Evolutionary conservation across 2,797 vertebrate genomes (phyloP).

Genomic region (Oreortyx pictus): DNA sequence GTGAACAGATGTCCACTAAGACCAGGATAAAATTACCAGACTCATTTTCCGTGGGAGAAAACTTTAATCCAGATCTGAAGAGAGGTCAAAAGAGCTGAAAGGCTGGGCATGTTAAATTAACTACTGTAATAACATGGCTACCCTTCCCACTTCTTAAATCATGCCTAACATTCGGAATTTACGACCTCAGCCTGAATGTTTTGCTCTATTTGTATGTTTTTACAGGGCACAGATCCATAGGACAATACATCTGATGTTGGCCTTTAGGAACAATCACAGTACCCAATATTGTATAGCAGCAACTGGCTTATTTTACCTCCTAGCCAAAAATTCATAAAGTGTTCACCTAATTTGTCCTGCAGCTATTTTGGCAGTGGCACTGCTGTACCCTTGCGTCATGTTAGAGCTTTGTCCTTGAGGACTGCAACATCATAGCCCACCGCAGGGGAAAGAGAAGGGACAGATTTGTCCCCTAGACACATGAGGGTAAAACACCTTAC

Average conservation of each 20-base stretch:
- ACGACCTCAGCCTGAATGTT: not conserved
- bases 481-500: not conserved
- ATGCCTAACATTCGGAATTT: not conserved
- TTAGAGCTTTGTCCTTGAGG: not conserved
- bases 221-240: not conserved
- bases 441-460: fast-evolving
- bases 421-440: fast-evolving
- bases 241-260: not conserved
- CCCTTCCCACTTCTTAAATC: not conserved
- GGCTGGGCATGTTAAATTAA: slow-evolving; percentile 28
- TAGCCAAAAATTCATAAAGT: not conserved
- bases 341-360: not conserved
- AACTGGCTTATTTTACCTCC: not conserved
- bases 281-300: not conserved
- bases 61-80: slow-evolving; percentile 47
- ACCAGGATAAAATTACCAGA: slow-evolving; percentile 28
- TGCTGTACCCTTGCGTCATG: not conserved
- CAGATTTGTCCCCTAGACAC: fast-evolving
- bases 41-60: slow-evolving; percentile 29
- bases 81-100: not conserved
- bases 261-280: not conserved
- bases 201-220: not conserved
- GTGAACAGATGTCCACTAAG: slow-evolving; percentile 8
- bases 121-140: not conserved
- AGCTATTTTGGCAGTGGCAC: not conserved